Evolutionary conservation across 2,888 invertebrate genomes (phyloP).

Genomic region (Yponomeuta evonymella): DNA sequence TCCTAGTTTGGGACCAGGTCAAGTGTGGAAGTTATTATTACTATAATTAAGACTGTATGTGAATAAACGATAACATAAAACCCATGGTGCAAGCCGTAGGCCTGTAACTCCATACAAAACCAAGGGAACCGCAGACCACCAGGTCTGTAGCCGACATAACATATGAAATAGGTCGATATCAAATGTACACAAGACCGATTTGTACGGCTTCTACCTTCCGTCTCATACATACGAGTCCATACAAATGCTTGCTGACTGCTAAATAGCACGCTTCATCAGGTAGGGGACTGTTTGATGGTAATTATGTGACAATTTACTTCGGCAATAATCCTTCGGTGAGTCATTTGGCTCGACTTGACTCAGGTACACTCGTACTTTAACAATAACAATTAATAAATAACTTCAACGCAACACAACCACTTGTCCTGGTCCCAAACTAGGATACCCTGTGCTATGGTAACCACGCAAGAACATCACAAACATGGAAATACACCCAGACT

Average conservation of each 20-base stretch:
- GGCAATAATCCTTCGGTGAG: background rate
- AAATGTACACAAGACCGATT: slow-evolving; percentile 36
- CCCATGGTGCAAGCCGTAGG: background rate
- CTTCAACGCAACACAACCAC: too few relatives aligned
- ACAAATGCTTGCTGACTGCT: slow-evolving; percentile 37
- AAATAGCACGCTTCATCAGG: slow-evolving; percentile 13
- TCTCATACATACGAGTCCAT: slow-evolving; percentile 42
- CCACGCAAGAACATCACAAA: too few relatives aligned
- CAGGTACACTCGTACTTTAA: too few relatives aligned
- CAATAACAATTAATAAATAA: too few relatives aligned
- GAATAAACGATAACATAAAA: background rate
- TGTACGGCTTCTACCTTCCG: slow-evolving; percentile 47
- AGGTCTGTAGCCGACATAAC: background rate
- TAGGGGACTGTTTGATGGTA: background rate
- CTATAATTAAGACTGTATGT: too few relatives aligned
- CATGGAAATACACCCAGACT: too few relatives aligned
- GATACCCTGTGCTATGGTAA: too few relatives aligned
- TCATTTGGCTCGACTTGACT: background rate
- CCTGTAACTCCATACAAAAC: background rate
- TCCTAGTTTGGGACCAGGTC: too few relatives aligned
- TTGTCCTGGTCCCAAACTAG: too few relatives aligned
- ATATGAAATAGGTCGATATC: slow-evolving; percentile 40
- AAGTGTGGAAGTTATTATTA: too few relatives aligned
- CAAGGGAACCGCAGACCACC: background rate
- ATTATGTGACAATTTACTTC: background rate